phyloP scores from a whole-genome alignment of 1,140 invertebrate species.

The Achatina immaculata region DNA sequence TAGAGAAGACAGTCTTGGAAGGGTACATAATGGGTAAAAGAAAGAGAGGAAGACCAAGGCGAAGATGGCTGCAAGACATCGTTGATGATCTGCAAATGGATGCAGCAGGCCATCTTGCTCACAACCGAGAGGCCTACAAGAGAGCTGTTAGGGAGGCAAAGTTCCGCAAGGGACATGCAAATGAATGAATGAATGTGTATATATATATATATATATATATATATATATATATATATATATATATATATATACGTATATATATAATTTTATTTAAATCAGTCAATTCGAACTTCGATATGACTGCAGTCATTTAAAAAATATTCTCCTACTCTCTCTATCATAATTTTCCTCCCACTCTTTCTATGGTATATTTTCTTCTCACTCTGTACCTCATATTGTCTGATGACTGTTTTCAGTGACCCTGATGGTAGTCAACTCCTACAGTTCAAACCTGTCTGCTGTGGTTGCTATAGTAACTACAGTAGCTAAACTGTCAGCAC shows the following conservation, averaged over 20 bases:
- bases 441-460: constrained; percentile 85
- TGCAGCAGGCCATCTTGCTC: too few species aligned
- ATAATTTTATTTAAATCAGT: neutral
- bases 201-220: neutral
- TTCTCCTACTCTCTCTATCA: too few species aligned
- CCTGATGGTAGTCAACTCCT: constrained; percentile 88
- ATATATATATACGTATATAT: neutral
- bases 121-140: too few species aligned
- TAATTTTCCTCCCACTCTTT: too few species aligned
- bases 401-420: constrained; percentile 47
- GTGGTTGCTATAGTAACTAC: constrained; percentile 91
- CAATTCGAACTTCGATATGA: neutral
- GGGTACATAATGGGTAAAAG: neutral
- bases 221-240: neutral
- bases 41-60: neutral
- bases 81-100: too few species aligned
- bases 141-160: too few species aligned
- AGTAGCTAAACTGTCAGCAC: constrained; percentile 79
- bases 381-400: neutral
- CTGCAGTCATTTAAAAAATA: too few species aligned
- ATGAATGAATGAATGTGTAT: neutral
- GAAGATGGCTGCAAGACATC: too few species aligned
- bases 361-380: neutral
- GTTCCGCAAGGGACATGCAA: too few species aligned
- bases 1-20: too few species aligned